Evolutionary conservation across 2,113 vertebrate genomes (phyloP), one percentile per base, ranked within the genome.

Genomic region (Lamprotornis superbus): DNA sequence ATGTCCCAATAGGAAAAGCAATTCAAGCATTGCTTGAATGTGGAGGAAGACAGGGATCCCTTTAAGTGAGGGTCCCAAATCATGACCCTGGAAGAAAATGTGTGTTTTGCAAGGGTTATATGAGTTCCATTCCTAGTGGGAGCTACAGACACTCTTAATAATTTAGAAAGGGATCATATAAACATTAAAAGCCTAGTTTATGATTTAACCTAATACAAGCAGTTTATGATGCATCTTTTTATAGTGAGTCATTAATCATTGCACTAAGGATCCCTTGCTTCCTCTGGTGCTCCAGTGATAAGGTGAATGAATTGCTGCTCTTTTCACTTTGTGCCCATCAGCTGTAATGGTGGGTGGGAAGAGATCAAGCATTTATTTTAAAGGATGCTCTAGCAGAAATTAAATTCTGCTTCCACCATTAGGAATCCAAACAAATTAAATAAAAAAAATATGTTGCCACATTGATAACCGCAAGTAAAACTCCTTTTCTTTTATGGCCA

Each of bases 171-270:
- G 78, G 56, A 81, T 70, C 27, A 10, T 55, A 93, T 84, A 95
- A 96, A 93, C 87, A 76, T 89, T 94, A 93, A 94, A 94, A 90
- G 82, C 92, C 76, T 55, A 22, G 60, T 96, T 96, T 95, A 93
- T 94, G 68, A 37, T 97, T 96, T 96, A 89, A 88, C 94, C 94
- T 84, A 87, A 90, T 96, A 73, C 57, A 76, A 69, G 82, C 56
- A 78, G 68, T 97, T 96, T 96, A 96, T 80, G 91, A 94, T 93
- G 81, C 89, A 91, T 91, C 92, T 87, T 97, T 97, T 96, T 96
- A 94, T 70, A 94, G 76, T 1, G 28, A 74, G 82, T 42, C 83
- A 49, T 95, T 96, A 93, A 96, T 97, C 94, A 95, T 15, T 76
- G 74, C 68, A 50, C 50, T 88, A 86, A 96, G 88, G 71, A 71